Evolutionary conservation across 1,140 invertebrate species (phyloP).

Genomic region (Drosophila arizonae): DNA sequence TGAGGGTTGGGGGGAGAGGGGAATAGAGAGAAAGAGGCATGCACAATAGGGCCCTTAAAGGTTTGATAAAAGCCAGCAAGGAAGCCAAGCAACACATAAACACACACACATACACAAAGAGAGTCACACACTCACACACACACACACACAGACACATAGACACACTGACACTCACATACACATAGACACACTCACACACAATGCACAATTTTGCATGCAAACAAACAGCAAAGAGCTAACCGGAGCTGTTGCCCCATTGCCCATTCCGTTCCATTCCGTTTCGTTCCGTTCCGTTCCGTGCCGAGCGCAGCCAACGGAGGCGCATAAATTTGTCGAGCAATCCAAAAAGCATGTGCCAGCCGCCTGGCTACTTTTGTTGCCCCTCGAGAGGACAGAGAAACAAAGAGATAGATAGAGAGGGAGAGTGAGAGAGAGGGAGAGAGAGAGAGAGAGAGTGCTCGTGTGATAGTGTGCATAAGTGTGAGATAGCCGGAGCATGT

Average conservation of each 20-base stretch:
- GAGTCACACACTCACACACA: constrained; percentile 3
- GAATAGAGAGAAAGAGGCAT: neutral
- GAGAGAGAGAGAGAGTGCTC: neutral
- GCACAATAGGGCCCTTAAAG: constrained; percentile 3
- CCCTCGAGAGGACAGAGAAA: neutral
- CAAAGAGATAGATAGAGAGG: neutral
- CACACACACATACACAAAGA: neutral
- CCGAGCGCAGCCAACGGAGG: constrained; percentile 31
- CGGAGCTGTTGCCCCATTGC: constrained; percentile 36
- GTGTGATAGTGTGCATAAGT: neutral
- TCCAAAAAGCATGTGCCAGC: constrained; percentile 51
- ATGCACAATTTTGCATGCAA: constrained; percentile 6
- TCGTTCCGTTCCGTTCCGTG: constrained; percentile 6
- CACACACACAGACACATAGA: neutral
- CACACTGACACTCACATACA: neutral
- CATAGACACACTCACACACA: constrained; percentile 5
- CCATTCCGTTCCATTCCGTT: constrained; percentile 25
- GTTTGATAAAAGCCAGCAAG: constrained; percentile 18
- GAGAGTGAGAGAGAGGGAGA: neutral
- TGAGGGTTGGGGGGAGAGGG: neutral
- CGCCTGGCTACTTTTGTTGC: constrained; percentile 45
- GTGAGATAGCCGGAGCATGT: constrained; percentile 37
- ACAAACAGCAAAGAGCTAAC: constrained; percentile 35
- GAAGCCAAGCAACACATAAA: constrained; percentile 1
- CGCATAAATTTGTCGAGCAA: constrained; percentile 55